Evolutionary conservation across 2,113 vertebrate genomes (phyloP).

Genomic region (Scalopus aquaticus): DNA sequence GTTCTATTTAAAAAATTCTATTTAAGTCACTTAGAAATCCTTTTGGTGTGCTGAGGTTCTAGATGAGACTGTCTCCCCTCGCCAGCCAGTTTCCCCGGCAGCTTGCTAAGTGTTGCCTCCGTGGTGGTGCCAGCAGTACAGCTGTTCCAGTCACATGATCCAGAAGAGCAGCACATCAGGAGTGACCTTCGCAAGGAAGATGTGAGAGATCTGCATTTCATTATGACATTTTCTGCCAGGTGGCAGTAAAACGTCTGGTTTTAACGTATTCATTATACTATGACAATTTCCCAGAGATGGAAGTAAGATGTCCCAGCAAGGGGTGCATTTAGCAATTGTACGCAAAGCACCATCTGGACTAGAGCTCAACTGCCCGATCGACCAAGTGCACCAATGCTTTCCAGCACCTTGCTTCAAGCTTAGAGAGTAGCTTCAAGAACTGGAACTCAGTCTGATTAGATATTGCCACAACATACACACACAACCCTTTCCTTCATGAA

Average conservation of each 20-base stretch:
- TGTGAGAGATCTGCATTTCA: neutral
- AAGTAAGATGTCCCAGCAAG: neutral
- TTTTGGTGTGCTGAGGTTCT: neutral
- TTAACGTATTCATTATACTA: neutral
- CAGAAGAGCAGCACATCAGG: neutral
- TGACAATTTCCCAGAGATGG: neutral
- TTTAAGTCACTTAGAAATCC: neutral
- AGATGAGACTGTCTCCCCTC: neutral
- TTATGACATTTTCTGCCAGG: neutral
- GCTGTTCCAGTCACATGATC: neutral
- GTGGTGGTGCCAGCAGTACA: fast-evolving
- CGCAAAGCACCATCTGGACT: neutral
- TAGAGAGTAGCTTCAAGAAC: neutral
- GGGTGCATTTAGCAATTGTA: neutral
- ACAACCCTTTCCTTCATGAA: neutral
- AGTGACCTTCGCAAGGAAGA: neutral
- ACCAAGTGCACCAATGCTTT: neutral
- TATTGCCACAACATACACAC: neutral
- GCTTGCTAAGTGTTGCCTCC: neutral
- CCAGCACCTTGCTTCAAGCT: neutral
- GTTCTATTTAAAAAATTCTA: neutral
- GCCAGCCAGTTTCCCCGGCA: neutral
- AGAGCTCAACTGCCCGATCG: neutral
- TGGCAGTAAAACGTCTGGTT: neutral
- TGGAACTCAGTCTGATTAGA: neutral